Evolutionary conservation across 2,888 invertebrate genomes (phyloP), one percentile per base, ranked within the genome.

Genomic region (Entomobrya multifasciata): DNA sequence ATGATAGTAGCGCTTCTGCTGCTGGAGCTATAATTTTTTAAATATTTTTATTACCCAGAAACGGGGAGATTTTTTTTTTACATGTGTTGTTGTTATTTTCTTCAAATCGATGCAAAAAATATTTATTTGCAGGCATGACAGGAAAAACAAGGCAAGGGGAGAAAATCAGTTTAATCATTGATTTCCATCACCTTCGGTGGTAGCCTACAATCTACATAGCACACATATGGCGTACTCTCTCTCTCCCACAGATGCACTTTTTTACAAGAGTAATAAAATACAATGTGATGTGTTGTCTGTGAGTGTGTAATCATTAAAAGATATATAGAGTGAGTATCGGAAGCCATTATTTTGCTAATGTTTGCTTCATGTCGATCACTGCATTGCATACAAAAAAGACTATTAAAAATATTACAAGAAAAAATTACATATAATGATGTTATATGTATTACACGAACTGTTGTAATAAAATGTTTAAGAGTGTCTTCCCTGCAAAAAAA

Each of bases 261-360:
- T 62, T 30, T 30, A 52, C 22, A 74, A 25, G 0, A 17, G 36
- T 25, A 27, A 74, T 76, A 55, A 76, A 76, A 76, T 36, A 8
- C 57, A 76, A 74, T 65, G 36, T 27, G 27, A 13, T 36, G 30
- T 4, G 27, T 3, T 17, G 65, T 65, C 5, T n/a, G n/a, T n/a
- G n/a, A n/a, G n/a, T n/a, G n/a, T 36, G 74, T 44, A 62, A 57
- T 82, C 72, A 72, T 82, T 82, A 74, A 72, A 74, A 27, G 60
- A 74, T 60, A 15, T 36, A 57, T 0, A 65, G 70, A 85, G 78
- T 52, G 47, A 27, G 57, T n/a, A 85, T 85, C 85, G 85, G 85
- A 85, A 85, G 72, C 77, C 60, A 85, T 85, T 77, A 85, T 57
- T 79, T 78, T 60, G 85, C 79, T 78, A 78, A 85, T 85, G 85